Evolutionary conservation across 2,797 vertebrate genomes (phyloP).

Genomic region (Caiman crocodilus): DNA sequence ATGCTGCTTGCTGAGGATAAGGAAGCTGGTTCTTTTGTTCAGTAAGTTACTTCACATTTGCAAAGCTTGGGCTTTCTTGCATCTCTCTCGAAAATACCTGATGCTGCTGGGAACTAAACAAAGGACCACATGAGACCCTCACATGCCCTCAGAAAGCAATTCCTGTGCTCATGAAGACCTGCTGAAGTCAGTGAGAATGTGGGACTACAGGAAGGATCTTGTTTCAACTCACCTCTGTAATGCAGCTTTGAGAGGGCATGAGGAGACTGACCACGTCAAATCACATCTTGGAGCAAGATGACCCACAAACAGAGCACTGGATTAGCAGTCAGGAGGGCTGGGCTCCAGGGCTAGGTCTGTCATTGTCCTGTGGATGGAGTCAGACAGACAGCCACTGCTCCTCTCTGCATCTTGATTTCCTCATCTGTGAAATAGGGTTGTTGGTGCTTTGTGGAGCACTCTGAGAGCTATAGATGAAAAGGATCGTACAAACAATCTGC

Average conservation of each 20-base stretch:
- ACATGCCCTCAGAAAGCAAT: too few relatives aligned
- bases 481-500: background rate
- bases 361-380: rapidly evolving
- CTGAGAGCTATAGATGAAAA: background rate
- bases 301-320: background rate
- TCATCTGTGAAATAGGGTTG: background rate
- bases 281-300: background rate
- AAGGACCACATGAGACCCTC: too few relatives aligned
- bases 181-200: background rate
- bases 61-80: too few relatives aligned
- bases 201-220: rapidly evolving
- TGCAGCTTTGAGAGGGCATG: background rate
- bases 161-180: rapidly evolving
- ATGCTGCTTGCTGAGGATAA: background rate
- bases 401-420: background rate
- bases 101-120: too few relatives aligned
- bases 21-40: background rate
- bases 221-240: background rate
- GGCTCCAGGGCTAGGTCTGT: background rate
- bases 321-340: background rate
- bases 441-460: background rate
- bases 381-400: background rate
- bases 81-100: too few relatives aligned
- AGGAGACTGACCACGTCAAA: background rate
- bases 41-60: background rate